Evolutionary conservation across 2,797 vertebrate genomes (phyloP).

Genomic region (Sylvia borin): DNA sequence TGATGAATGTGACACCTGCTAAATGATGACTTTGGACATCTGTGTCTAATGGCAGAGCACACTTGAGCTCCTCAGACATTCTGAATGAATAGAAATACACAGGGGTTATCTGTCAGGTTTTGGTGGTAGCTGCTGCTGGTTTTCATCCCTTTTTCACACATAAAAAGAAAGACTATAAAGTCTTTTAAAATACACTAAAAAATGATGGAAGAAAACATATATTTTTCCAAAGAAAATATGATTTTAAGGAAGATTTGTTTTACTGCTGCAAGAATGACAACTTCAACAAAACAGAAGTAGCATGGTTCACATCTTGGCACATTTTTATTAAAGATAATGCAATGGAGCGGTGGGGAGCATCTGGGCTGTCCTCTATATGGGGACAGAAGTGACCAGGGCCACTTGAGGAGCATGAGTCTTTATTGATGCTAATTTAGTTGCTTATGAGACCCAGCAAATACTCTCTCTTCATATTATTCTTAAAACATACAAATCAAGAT

Average conservation of each 20-base stretch:
- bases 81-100: neutral
- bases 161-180: neutral
- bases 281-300: neutral
- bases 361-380: neutral
- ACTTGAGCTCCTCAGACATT: neutral
- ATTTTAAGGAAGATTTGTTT: neutral
- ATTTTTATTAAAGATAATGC: neutral
- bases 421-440: neutral
- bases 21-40: neutral
- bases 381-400: neutral
- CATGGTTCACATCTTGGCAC: neutral
- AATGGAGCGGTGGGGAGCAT: neutral
- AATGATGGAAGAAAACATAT: neutral
- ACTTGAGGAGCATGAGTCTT: neutral
- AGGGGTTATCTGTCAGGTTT: neutral
- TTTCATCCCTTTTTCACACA: neutral
- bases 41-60: neutral
- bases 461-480: neutral
- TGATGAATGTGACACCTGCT: neutral
- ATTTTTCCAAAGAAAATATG: neutral
- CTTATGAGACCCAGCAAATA: neutral
- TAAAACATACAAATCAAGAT: neutral
- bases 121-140: neutral
- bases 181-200: neutral
- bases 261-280: neutral